These are phyloP conservation scores for Delphinapterus leucas DNA, from an alignment of 2,113 vertebrate species.

Conservation along the genomic window DNA sequence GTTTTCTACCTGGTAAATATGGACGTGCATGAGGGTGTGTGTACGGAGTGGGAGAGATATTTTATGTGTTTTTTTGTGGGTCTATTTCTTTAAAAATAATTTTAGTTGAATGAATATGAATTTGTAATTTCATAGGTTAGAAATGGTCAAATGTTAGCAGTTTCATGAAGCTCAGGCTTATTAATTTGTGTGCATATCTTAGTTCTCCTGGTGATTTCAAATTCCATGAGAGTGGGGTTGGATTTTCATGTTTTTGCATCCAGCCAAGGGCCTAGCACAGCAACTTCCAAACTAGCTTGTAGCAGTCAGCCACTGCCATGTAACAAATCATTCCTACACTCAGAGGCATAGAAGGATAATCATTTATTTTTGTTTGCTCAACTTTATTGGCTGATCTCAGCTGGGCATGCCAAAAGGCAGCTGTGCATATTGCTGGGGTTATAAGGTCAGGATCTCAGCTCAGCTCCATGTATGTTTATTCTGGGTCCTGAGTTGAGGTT, in stretches of 20 bases:
- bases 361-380: accelerated
- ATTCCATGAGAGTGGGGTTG: accelerated
- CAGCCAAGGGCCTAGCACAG: accelerated
- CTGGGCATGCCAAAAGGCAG: accelerated
- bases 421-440: accelerated
- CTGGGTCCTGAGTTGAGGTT: neutral
- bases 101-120: neutral
- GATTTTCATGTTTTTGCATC: neutral
- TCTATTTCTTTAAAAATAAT: neutral
- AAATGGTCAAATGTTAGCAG: accelerated
- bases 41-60: neutral
- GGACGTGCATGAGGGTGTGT: accelerated
- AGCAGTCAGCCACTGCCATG: neutral
- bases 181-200: neutral
- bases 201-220: neutral
- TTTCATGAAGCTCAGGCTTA: accelerated
- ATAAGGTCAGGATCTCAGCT: neutral
- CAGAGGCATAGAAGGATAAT: accelerated
- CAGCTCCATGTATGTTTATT: accelerated
- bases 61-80: neutral
- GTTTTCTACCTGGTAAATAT: neutral
- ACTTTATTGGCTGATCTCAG: accelerated
- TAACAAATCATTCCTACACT: neutral
- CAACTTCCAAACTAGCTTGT: no score
- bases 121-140: neutral